phyloP scores from a whole-genome alignment of 2,888 invertebrate genomes.

The Polydesmus complanatus region DNA sequence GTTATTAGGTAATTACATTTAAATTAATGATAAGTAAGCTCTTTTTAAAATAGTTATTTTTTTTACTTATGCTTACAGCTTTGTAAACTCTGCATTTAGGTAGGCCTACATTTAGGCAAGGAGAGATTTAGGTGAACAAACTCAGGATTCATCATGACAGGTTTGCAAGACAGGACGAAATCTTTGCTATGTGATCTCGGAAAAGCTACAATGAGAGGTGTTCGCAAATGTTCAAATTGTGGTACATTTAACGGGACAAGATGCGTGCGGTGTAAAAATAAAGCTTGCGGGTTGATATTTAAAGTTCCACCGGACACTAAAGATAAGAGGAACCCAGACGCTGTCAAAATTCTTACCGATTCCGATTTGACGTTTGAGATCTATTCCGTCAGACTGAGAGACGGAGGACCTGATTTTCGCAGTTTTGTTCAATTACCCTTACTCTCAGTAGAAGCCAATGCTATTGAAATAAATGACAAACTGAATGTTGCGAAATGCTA shows the following conservation, averaged over 20 bases:
- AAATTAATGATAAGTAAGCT: too few species aligned
- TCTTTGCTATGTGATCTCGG: constrained; percentile 42
- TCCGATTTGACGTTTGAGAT: constrained; percentile 36
- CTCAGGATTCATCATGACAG: not conserved
- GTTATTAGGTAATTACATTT: too few species aligned
- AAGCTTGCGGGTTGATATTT: constrained; percentile 50
- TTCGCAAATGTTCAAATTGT: constrained; percentile 59
- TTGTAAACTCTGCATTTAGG: too few species aligned
- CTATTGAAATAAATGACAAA: constrained; percentile 7
- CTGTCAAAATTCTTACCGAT: constrained; percentile 49
- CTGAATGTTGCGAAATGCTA: constrained; percentile 28
- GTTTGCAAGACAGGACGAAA: constrained; percentile 15
- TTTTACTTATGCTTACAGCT: too few species aligned
- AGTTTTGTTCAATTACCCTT: constrained; percentile 52
- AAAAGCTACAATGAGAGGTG: constrained; percentile 51
- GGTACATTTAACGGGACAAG: constrained; percentile 60
- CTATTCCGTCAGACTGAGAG: constrained; percentile 54
- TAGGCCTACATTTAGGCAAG: too few species aligned
- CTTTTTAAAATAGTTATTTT: too few species aligned
- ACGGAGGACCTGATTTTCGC: constrained; percentile 52
- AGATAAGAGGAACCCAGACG: constrained; percentile 45
- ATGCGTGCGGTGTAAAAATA: constrained; percentile 57
- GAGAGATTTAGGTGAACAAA: too few species aligned
- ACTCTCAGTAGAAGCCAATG: constrained; percentile 14
- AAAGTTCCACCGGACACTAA: constrained; percentile 36